These are phyloP conservation scores for Tetramorium bicarinatum DNA, from an alignment of 2,888 invertebrate genomes.

Conservation along the genomic window DNA sequence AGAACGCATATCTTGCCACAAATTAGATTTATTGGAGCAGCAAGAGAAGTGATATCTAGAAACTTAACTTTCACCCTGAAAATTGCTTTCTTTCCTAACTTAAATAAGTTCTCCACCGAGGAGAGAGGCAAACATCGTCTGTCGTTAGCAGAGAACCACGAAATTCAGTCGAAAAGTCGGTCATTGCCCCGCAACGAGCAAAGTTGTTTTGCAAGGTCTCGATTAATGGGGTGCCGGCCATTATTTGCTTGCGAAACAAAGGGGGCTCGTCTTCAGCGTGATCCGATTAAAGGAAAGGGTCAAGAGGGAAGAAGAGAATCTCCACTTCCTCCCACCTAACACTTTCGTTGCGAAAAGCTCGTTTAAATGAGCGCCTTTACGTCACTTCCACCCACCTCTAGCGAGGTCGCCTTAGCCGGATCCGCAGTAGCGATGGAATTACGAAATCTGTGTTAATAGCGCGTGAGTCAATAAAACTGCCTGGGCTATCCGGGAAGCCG, in stretches of 20 bases:
- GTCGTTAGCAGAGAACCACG: not conserved
- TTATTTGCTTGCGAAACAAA: constrained; percentile 62
- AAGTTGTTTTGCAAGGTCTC: constrained; percentile 53
- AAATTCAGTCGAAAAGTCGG: constrained; percentile 38
- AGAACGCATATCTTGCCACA: not conserved
- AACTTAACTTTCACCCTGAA: constrained; percentile 21
- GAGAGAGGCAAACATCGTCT: not conserved
- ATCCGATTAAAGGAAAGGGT: constrained; percentile 66
- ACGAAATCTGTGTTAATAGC: constrained; percentile 68
- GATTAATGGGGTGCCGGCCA: constrained; percentile 31
- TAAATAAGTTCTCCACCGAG: not conserved
- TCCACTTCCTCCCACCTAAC: not conserved
- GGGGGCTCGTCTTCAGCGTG: constrained; percentile 46
- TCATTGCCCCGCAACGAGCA: constrained; percentile 12
- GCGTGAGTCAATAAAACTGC: constrained; percentile 50
- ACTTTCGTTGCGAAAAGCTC: constrained; percentile 56
- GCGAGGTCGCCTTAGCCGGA: constrained; percentile 63
- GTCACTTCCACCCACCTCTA: constrained; percentile 61
- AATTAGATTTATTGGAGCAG: not conserved
- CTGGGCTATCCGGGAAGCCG: constrained; percentile 28
- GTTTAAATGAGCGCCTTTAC: constrained; percentile 54
- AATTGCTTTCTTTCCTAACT: not conserved
- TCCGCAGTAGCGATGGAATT: constrained; percentile 31
- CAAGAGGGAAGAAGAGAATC: constrained; percentile 47
- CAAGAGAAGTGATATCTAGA: not conserved